Evolutionary conservation across 2,113 vertebrate genomes (phyloP), one percentile per base, ranked within the genome.

Genomic region (Sebastes schlegelii): DNA sequence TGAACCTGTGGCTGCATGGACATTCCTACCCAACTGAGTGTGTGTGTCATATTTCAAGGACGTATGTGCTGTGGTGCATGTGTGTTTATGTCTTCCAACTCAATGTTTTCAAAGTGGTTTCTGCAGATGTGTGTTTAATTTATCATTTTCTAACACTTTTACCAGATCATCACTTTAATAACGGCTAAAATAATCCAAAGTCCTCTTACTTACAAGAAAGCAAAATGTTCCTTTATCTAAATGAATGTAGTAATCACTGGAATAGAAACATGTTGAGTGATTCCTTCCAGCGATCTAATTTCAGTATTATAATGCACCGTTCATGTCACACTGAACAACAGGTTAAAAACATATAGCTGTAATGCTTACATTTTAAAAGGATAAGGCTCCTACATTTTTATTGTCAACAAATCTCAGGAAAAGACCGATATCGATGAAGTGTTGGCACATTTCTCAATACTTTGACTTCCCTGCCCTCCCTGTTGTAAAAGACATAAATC

Each of bases 11-110:
- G 57, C 57, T 62, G 64, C 62, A 60, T 58, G 46, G 76, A 77
- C 72, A 89, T 43, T 89, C 71, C 78, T 40, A 64, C 63, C 23
- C 45, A 64, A 81, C 21, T 9, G n/a, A 34, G 34, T 34, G 34
- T 34, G 34, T 72, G 74, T 57, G 14, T 34, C 23, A 58, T 34
- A 58, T 77, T 49, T 26, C 4, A 57, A 13, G 16, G 5, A 52
- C 54, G 23, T 66, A 17, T 70, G 17, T 46, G 8, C 60, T 64
- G 7, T 42, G 42, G 23, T 26, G 40, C 23, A 42, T 51, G 13
- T 1, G 34, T n/a, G 26, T 68, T 19, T 72, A 14, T 75, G 52
- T 70, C 48, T 70, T 70, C 42, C 43, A 55, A 16, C 16, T 62
- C 61, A 10, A 23, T 61, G 19, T 78, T 72, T 77, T 68, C 2